Evolutionary conservation across 2,888 invertebrate species (phyloP).

Genomic region (Tetheella fluctuosa): DNA sequence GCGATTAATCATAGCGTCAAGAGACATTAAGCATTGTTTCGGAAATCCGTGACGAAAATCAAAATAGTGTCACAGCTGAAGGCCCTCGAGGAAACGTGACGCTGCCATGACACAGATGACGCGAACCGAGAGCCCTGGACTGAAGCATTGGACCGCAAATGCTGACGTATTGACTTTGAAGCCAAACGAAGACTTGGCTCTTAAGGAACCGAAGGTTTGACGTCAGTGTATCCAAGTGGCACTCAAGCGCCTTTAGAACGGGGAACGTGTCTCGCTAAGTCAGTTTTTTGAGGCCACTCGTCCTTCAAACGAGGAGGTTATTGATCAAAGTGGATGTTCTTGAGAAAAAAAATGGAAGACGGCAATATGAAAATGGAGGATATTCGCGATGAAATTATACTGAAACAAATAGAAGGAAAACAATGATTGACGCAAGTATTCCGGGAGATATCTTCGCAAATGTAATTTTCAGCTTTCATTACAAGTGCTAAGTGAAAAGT

Average conservation of each 20-base stretch:
- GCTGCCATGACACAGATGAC: conserved; percentile 40
- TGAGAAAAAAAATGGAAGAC: conserved; percentile 24
- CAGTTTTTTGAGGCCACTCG: conserved; percentile 54
- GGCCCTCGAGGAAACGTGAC: conserved; percentile 7
- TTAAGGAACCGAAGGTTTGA: conserved; percentile 60
- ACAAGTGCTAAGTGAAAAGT: conserved; percentile 59
- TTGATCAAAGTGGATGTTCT: conserved; percentile 61
- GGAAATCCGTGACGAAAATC: conserved; percentile 45
- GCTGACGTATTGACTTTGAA: conserved; percentile 69
- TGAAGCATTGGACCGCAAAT: conserved; percentile 47
- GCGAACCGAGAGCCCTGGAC: conserved; percentile 57
- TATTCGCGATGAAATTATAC: conserved; percentile 17
- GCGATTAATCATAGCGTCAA: conserved; percentile 32
- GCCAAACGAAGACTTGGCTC: conserved; percentile 56
- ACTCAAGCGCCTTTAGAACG: conserved; percentile 44
- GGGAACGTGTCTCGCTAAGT: conserved; percentile 61
- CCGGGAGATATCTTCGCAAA: conserved; percentile 27
- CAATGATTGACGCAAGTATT: conserved; percentile 41
- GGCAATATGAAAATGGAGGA: conserved; percentile 23
- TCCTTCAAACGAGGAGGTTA: conserved; percentile 47
- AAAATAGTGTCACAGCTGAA: conserved; percentile 27
- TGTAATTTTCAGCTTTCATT: conserved; percentile 48
- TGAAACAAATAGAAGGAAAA: conserved; percentile 23
- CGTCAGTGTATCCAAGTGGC: conserved; percentile 55
- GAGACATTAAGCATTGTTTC: conserved; percentile 30